Conservation (phyloP, 2,797 vertebrate genomes). For the Catostomus latipinnis region DNA sequence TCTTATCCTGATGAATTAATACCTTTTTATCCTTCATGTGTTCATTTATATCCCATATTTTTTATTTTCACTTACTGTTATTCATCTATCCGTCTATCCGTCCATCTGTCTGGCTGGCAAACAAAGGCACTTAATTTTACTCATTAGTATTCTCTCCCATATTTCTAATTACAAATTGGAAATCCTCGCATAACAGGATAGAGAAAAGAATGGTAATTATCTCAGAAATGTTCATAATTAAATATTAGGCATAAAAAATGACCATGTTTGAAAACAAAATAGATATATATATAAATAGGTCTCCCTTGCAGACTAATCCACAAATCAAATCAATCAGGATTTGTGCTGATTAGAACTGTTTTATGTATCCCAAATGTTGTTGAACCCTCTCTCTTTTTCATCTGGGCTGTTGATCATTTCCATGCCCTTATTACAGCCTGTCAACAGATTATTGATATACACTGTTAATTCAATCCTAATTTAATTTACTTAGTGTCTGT, state of each 20-base stretch:
- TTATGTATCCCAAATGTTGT: conserved; percentile 32
- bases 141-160: neutral
- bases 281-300: conserved; percentile 24
- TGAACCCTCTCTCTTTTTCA: conserved; percentile 24
- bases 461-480: conserved; percentile 63
- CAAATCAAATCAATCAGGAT: conserved; percentile 50
- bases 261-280: conserved; percentile 18
- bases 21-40: conserved; percentile 61
- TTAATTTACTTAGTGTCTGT: conserved; percentile 64
- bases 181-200: conserved; percentile 26
- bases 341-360: conserved; percentile 21
- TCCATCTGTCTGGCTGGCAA: too few species aligned
- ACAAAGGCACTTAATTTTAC: too few species aligned
- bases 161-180: conserved; percentile 1
- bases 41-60: neutral
- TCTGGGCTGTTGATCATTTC: conserved; percentile 55
- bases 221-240: conserved; percentile 27
- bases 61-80: too few species aligned
- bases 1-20: conserved; percentile 53
- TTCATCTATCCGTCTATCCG: too few species aligned
- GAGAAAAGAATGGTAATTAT: conserved; percentile 18
- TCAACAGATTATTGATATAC: conserved; percentile 66
- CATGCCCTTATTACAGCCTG: conserved; percentile 58
- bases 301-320: conserved; percentile 13
- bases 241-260: conserved; percentile 22